A percentile compares a stretch with the other conserved stretches of the same genome.
Conservation (phyloP, 2,113 vertebrate species). For the Thamnaconus septentrionalis region DNA sequence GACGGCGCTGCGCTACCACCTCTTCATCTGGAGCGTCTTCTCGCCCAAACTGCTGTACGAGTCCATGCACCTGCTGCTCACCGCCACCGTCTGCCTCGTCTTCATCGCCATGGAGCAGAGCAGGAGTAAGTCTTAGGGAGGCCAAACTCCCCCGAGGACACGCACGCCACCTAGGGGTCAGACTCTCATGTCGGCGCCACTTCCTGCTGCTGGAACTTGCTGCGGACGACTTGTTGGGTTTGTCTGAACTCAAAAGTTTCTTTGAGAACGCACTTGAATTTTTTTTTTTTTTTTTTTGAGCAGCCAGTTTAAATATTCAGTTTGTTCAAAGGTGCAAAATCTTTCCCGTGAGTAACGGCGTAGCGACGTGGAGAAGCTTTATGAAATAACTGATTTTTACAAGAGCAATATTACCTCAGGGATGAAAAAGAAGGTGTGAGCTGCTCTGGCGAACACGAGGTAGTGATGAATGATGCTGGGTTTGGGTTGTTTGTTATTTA, state of each 20-base stretch:
- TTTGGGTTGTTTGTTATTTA: background rate
- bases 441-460: background rate
- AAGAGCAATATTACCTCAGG: constrained; percentile 29
- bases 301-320: constrained; percentile 29
- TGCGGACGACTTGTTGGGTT: no score
- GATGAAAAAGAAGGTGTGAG: background rate
- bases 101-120: constrained; percentile 87
- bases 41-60: constrained; percentile 96
- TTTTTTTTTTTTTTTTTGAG: constrained; percentile 5
- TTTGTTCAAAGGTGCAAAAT: background rate
- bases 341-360: constrained; percentile 14
- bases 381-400: background rate
- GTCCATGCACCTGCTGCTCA: constrained; percentile 86
- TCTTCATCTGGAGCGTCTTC: constrained; percentile 99
- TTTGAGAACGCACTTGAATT: constrained; percentile 2
- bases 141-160: background rate
- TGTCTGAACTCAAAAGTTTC: no score
- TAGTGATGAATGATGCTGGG: background rate
- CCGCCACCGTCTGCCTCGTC: constrained; percentile 80
- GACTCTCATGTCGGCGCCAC: no score
- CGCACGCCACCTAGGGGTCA: no score
- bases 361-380: constrained; percentile 4
- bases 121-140: constrained; percentile 36
- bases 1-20: constrained; percentile 90
- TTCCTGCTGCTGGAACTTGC: no score